Conservation (phyloP, 1,140 invertebrate species). For the Megalopta genalis region DNA sequence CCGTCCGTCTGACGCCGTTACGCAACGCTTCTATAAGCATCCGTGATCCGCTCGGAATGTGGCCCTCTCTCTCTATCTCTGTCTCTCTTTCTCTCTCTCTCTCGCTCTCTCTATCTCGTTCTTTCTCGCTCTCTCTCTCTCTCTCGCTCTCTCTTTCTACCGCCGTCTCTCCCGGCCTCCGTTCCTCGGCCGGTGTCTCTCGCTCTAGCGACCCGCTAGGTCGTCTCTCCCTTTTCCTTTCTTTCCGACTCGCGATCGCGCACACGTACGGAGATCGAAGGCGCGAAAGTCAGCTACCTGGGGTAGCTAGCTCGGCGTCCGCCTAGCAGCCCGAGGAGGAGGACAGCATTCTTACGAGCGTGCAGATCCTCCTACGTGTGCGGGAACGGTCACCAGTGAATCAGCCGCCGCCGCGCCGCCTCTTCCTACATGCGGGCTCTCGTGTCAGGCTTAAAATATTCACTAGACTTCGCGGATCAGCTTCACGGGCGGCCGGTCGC, state of each 20-base stretch:
- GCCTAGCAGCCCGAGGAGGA: neutral
- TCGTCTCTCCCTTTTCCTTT: too few relatives aligned
- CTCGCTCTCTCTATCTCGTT: conserved; percentile 26
- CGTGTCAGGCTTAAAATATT: conserved; percentile 46
- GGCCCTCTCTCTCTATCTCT: conserved; percentile 55
- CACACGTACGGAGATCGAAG: too few relatives aligned
- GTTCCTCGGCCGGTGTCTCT: too few relatives aligned
- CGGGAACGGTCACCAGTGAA: conserved; percentile 33
- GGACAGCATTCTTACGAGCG: conserved; percentile 12
- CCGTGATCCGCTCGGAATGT: conserved; percentile 79
- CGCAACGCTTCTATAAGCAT: conserved; percentile 80
- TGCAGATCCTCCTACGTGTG: conserved; percentile 45
- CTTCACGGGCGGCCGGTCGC: conserved; percentile 9
- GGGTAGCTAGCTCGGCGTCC: too few relatives aligned
- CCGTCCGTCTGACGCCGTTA: conserved; percentile 73
- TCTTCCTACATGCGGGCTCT: conserved; percentile 34
- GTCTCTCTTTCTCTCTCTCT: conserved; percentile 25
- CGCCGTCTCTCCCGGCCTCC: too few relatives aligned
- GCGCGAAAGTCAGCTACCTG: too few relatives aligned
- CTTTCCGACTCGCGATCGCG: too few relatives aligned
- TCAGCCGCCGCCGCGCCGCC: conserved; percentile 29
- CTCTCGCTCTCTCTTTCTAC: neutral
- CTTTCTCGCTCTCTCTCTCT: neutral
- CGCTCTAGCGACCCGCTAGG: too few relatives aligned
- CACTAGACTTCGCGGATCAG: conserved; percentile 52